Base-by-base conservation (phyloP, 2,797 vertebrate species). In the Syngnathus acus region DNA sequence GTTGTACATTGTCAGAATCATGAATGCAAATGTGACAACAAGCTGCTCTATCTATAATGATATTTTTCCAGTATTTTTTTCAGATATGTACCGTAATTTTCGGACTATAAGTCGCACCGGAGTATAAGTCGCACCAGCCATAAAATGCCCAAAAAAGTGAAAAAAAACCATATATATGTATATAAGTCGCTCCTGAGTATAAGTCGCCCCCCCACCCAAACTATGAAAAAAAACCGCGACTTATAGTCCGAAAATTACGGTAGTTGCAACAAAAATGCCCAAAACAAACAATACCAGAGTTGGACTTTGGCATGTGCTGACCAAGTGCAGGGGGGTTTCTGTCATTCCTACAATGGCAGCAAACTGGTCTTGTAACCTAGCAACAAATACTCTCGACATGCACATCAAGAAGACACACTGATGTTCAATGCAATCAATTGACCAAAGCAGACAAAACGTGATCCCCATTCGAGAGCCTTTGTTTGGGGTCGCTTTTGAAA, bases 341-440 rank as follows among this genome's bases (percentile, higher is more conserved):
- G 59, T 8, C 40, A 62, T 43, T 62, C 42, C 21, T 4, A 6
- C 39, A 23, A 50, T 62, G 45, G 19, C 53, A 59, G 66, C 67
- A 68, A 57, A 65, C 59, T 64, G 68, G 60, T 60, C 67, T 77
- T 21, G 71, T 82, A 78, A 77, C 80, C 72, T 76, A 70, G 80
- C 71, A 83, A 76, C 79, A 76, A 74, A 65, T 60, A 68, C 60
- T 75, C 60, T 74, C 70, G 71, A 71, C 69, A 68, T 76, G 57
- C 21, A 55, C 62, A 39, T 62, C 65, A 51, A 68, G 65, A 54
- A 32, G n/a, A 66, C 59, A 50, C 47, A 64, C 73, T 61, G 19
- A 71, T 61, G 63, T 78, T 76, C 37, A 64, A 64, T 21, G 68
- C 65, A 77, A 77, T 76, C 75, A 79, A 71, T 74, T 76, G 66